Evolutionary conservation across 1,140 invertebrate species (phyloP).

Genomic region (Lasaia peninsularis): DNA sequence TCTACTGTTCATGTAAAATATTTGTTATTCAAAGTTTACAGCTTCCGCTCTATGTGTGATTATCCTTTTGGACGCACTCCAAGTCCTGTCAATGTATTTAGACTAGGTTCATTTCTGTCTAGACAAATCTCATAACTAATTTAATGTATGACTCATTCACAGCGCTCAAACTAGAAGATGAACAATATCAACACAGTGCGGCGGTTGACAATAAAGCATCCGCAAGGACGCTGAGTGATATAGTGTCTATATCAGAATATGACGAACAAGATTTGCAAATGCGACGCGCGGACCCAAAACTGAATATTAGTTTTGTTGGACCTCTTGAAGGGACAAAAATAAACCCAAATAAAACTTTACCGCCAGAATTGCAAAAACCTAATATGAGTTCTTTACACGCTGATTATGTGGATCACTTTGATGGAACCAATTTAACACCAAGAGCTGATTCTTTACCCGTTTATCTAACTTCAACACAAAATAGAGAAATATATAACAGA

Average conservation of each 20-base stretch:
- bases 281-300: constrained; percentile 60
- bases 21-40: no score
- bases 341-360: constrained; percentile 46
- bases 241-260: constrained; percentile 83
- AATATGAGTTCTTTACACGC: constrained; percentile 60
- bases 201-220: constrained; percentile 76
- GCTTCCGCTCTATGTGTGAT: background rate
- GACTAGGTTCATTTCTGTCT: constrained; percentile 31
- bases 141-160: constrained; percentile 40
- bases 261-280: constrained; percentile 79
- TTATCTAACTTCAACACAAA: constrained; percentile 61
- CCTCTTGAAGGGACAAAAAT: constrained; percentile 34
- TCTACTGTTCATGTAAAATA: no score
- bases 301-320: constrained; percentile 42
- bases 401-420: constrained; percentile 48
- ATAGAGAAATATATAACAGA: constrained; percentile 57
- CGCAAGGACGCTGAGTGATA: constrained; percentile 82
- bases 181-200: constrained; percentile 63
- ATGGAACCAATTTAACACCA: constrained; percentile 40
- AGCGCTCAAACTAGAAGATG: constrained; percentile 78
- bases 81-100: constrained; percentile 37
- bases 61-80: constrained; percentile 47
- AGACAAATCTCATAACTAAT: constrained; percentile 35
- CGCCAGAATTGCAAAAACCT: constrained; percentile 48
- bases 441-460: constrained; percentile 56